Evolutionary conservation across 2,888 invertebrate species (phyloP), one percentile per base, ranked within the genome.

Genomic region (Drosophila paracracens): DNA sequence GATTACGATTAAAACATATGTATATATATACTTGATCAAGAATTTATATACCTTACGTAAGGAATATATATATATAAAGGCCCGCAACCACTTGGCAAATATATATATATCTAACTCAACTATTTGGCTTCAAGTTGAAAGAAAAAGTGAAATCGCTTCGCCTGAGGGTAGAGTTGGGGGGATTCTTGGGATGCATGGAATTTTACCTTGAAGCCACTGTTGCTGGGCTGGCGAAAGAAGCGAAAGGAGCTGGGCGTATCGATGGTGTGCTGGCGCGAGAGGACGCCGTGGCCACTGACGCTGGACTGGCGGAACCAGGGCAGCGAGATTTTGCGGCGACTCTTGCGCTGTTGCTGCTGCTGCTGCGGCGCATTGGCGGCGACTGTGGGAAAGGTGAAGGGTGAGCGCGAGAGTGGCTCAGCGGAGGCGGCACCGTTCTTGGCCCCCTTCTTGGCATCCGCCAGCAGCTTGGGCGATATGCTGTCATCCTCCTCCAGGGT

Each of bases 271-370:
- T 97, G 97, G 65, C 97, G 95, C 73, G 97, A 95, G 67, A 97
- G 95, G 66, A 95, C 95, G 75, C 96, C 96, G 93, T 96, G 97
- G 18, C 62, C 77, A 63, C 77, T 84, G 43, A 96, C 95, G 72
- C 97, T 97, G 89, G 95, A 95, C 93, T 97, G 97, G 62, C 97
- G 95, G 94, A 97, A 97, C 97, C 97, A 98, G 81, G 97, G 97
- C 92, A 97, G 94, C 65, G 97, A 97, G 88, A 97, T 97, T 94
- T 97, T 98, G 91, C 97, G 95, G 75, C 96, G 95, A 83, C 95
- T 95, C 92, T 96, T 97, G 92, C 95, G 95, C 64, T 76, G 93
- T 93, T 94, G 93, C 93, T 94, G 94, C 62, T 71, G 86, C 56
- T 70, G 76, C 27, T 27, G 79, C 53, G 40, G 46, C 1, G 46